phyloP scores from a whole-genome alignment of 2,113 vertebrate genomes.

The Lethenteron reissneri region DNA sequence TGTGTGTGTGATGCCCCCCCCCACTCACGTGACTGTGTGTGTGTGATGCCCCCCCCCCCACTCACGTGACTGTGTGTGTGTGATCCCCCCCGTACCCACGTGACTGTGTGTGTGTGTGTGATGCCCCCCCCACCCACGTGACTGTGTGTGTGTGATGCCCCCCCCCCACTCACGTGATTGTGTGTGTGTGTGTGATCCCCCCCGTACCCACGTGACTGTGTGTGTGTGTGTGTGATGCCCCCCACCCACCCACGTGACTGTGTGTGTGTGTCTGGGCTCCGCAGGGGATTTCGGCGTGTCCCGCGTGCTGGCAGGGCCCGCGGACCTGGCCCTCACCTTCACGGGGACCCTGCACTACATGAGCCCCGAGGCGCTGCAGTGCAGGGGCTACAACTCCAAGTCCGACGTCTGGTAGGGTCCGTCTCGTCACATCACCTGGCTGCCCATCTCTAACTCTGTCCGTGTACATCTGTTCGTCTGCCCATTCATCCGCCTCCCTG shows the following conservation, averaged over 20 bases:
- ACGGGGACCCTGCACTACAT: slow-evolving; percentile 54
- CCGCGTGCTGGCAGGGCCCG: slow-evolving; percentile 44
- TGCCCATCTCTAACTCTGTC: background rate
- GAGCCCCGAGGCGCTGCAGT: slow-evolving; percentile 51
- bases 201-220: too few relatives aligned
- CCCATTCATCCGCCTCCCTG: background rate
- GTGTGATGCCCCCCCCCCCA: background rate
- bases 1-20: background rate
- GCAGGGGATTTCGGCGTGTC: slow-evolving; percentile 64
- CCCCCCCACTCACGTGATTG: too few relatives aligned
- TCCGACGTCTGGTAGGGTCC: slow-evolving; percentile 54
- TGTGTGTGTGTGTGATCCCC: too few relatives aligned
- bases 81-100: too few relatives aligned
- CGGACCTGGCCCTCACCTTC: slow-evolving; percentile 55
- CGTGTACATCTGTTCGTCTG: background rate
- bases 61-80: too few relatives aligned
- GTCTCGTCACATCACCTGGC: background rate
- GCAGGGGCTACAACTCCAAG: slow-evolving; percentile 49
- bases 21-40: background rate
- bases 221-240: too few relatives aligned
- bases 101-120: too few relatives aligned
- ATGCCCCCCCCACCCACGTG: too few relatives aligned
- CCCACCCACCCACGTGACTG: slow-evolving; percentile 8
- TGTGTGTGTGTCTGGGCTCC: background rate
- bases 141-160: too few relatives aligned